Evolutionary conservation across 2,113 vertebrate genomes (phyloP), one percentile per base, ranked within the genome.

Genomic region (Carassius carassius): DNA sequence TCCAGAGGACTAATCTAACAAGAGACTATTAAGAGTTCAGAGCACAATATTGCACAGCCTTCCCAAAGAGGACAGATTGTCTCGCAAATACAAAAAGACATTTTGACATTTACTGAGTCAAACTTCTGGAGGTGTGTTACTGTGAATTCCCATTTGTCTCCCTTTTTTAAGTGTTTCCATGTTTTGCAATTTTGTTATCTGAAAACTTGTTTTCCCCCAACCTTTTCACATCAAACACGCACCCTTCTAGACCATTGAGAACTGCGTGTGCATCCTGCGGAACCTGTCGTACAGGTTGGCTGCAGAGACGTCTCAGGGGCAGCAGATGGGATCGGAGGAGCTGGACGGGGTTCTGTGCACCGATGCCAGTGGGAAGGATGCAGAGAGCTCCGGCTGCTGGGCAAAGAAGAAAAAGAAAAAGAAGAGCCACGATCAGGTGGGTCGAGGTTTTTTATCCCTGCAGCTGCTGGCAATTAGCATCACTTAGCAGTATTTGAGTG

Each of bases 381-480:
- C 95, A 0, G 98, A 99, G 93, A 98, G 97, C 90, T 99, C 98
- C 0, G 97, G 98, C 62, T 99, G 98, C 91, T 99, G 98, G 98
- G 98, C 98, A 69, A 99, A 99, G 92, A 99, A 99, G 92, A 99
- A 99, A 95, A 99, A 99, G 97, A 99, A 99, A 92, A 99, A 99
- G 97, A 99, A 99, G 95, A 96, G 96, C 10, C 97, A 99, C 83
- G 97, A 99, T 89, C 98, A 99, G 97, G 98, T 99, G 94, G 89
- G 91, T 44, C 32, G 78, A 69, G 60, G 69, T 47, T 78, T 62
- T 78, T 69, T 87, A 85, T 86, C 69, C 62, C 82, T 86, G 90
- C 93, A 95, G 94, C 94, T 94, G 93, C 87, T 87, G 85, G 89
- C 86, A 89, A 94, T 95, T 95, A 95, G 82, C 84, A 82, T 87